A percentile compares a stretch with the other conserved stretches of the same genome.
phyloP scores from a whole-genome alignment of 2,113 vertebrate species.

The Vulpes ferrilata region DNA sequence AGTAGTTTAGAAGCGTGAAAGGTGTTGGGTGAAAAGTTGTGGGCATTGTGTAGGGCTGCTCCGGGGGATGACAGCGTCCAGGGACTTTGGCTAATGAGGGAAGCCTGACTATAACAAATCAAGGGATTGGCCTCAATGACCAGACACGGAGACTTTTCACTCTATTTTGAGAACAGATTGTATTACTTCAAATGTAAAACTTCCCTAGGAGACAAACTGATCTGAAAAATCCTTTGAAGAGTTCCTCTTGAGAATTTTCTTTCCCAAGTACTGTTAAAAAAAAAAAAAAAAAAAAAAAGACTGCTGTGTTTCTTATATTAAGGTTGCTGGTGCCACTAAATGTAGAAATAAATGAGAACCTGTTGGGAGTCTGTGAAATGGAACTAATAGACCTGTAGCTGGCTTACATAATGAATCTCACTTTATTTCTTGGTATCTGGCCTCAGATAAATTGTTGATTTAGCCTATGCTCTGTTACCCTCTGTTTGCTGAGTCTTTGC shows the following conservation, averaged over 20 bases:
- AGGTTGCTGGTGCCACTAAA: slow-evolving; percentile 55
- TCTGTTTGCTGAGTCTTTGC: background rate
- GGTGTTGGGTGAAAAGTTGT: background rate
- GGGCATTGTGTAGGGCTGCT: background rate
- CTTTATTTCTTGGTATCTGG: slow-evolving; percentile 58
- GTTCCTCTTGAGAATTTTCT: slow-evolving; percentile 31
- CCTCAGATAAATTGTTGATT: slow-evolving; percentile 56
- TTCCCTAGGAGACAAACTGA: slow-evolving; percentile 52
- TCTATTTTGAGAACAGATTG: slow-evolving; percentile 14
- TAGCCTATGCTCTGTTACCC: slow-evolving; percentile 11
- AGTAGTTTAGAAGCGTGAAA: background rate
- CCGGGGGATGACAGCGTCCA: background rate
- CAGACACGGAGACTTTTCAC: background rate
- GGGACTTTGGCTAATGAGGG: background rate
- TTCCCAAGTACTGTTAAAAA: slow-evolving; percentile 45
- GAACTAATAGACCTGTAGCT: slow-evolving; percentile 68
- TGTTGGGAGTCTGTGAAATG: slow-evolving; percentile 58
- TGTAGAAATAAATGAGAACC: slow-evolving; percentile 73
- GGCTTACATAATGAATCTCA: background rate
- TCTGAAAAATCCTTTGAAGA: slow-evolving; percentile 46
- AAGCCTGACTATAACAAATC: background rate
- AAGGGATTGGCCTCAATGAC: background rate
- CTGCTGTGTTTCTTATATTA: slow-evolving; percentile 46
- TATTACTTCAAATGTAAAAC: slow-evolving; percentile 28
- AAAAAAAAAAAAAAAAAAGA: background rate